A percentile compares a stretch with the other conserved stretches of the same genome.
phyloP scores from a whole-genome alignment of 2,797 vertebrate species.

The Onychomys leucogaster region DNA sequence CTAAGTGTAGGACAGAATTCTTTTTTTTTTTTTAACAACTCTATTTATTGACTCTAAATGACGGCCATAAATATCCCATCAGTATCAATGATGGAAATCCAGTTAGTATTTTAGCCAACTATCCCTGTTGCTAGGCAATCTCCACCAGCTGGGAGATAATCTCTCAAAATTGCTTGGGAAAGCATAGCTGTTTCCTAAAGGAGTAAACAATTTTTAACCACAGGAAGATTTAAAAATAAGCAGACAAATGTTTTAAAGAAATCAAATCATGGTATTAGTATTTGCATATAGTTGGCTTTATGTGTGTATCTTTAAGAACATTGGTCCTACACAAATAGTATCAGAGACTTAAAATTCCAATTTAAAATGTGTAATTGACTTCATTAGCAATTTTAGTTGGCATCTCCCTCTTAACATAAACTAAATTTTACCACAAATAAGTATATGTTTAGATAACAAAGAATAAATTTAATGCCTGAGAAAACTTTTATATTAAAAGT shows the following conservation, averaged over 20 bases:
- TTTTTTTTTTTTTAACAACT: constrained; percentile 8
- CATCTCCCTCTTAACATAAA: constrained; percentile 55
- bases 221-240: constrained; percentile 59
- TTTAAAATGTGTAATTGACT: constrained; percentile 51
- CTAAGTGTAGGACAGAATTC: not conserved
- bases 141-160: constrained; percentile 18
- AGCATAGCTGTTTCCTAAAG: constrained; percentile 49
- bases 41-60: not conserved
- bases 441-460: constrained; percentile 18
- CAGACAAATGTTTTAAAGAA: constrained; percentile 40
- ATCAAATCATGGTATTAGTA: constrained; percentile 6
- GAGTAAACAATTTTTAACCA: constrained; percentile 12
- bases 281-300: constrained; percentile 29
- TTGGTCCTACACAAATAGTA: constrained; percentile 42
- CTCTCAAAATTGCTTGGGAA: constrained; percentile 39
- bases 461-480: constrained; percentile 34
- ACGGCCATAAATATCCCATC: not conserved
- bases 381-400: not conserved
- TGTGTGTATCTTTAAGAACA: not conserved
- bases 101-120: not conserved
- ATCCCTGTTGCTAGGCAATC: not conserved
- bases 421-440: constrained; percentile 52
- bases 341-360: constrained; percentile 11
- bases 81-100: constrained; percentile 32
- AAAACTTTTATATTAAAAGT: constrained; percentile 24